Percentiles rank a stretch among this genome's conserved stretches.
Conservation (phyloP, 37 sponge, comb jelly and placozoan species). For the Agelas oroides region DNA sequence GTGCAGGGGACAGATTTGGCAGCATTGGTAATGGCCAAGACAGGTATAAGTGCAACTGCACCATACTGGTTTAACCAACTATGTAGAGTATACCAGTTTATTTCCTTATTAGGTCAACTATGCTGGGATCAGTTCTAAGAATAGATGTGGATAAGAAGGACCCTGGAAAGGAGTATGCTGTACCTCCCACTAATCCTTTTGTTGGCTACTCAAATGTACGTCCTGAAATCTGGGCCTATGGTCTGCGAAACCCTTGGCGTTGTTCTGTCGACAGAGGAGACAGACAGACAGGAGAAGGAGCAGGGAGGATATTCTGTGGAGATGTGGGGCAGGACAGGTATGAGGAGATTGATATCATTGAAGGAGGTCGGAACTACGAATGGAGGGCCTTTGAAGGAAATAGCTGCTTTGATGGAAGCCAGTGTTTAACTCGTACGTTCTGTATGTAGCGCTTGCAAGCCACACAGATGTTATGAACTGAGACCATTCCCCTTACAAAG, state of each 20-base stretch:
- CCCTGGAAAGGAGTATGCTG: conserved; percentile 40
- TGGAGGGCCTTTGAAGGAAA: conserved; percentile 81
- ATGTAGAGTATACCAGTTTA: not conserved
- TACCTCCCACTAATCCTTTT: conserved; percentile 83
- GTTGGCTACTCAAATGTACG: conserved; percentile 15
- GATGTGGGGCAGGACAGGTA: conserved; percentile 80
- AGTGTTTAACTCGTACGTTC: no score
- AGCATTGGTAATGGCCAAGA: conserved; percentile 55
- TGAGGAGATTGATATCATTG: conserved; percentile 85
- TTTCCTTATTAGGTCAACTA: conserved; percentile 10
- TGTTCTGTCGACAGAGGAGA: conserved; percentile 84
- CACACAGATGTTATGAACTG: no score
- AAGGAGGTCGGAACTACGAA: conserved; percentile 79
- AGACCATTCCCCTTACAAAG: not conserved
- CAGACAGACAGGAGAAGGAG: conserved; percentile 45
- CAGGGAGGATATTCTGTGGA: conserved; percentile 84
- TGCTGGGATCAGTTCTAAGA: conserved; percentile 28
- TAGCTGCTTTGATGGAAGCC: conserved; percentile 18
- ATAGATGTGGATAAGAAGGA: conserved; percentile 33
- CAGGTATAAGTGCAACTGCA: conserved; percentile 6
- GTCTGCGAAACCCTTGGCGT: conserved; percentile 85
- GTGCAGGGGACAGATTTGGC: conserved; percentile 58
- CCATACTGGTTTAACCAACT: conserved; percentile 27
- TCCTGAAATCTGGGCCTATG: conserved; percentile 85
- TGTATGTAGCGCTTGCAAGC: no score